A percentile compares a stretch with the other conserved stretches of the same genome.
phyloP scores from a whole-genome alignment of 2,113 vertebrate species.

The sheep (Ovis aries) region ARS-UI_Ramb_v3.0 NC_056061.1:4367501-4368000 shows the following conservation, averaged over 20 bases:
- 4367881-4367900: neutral
- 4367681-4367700: neutral
- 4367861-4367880: neutral
- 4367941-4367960: neutral
- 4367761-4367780: neutral
- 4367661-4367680: neutral
- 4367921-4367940: neutral
- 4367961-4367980: neutral
- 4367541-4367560: neutral
- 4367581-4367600: neutral
- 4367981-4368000: neutral
- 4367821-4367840: neutral
- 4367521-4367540: neutral
- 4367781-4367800: neutral
- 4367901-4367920: neutral
- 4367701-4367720: neutral
- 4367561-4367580: neutral
- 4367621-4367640: neutral
- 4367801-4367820: neutral
- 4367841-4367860: neutral
- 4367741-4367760: neutral
- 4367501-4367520: neutral
- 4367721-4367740: neutral
- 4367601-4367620: neutral
- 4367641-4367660: neutral